Conservation (phyloP, 2,888 invertebrate species). For the Nudaria mundana region DNA sequence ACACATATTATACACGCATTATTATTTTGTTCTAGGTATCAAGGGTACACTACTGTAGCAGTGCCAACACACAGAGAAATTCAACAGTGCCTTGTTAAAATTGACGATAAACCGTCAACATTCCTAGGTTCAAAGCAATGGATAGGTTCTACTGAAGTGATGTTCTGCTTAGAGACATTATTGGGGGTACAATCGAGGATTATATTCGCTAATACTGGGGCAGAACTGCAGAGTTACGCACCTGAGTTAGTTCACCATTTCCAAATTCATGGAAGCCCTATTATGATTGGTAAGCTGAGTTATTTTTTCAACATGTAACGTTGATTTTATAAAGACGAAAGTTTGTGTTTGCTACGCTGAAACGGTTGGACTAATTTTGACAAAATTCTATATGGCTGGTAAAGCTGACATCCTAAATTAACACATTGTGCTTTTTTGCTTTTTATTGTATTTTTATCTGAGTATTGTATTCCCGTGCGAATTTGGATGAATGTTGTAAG, state of each 20-base stretch:
- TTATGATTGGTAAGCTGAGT: constrained; percentile 98
- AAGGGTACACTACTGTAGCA: constrained; percentile 89
- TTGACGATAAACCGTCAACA: constrained; percentile 93
- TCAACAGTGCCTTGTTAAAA: constrained; percentile 95
- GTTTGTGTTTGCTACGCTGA: neutral
- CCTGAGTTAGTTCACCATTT: constrained; percentile 95
- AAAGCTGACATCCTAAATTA: no score
- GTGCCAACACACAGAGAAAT: constrained; percentile 93
- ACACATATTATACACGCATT: constrained; percentile 5
- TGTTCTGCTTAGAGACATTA: constrained; percentile 93
- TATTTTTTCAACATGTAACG: neutral
- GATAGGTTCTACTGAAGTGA: constrained; percentile 99
- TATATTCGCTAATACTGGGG: constrained; percentile 91
- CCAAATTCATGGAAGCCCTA: constrained; percentile 94
- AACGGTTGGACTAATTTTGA: no score
- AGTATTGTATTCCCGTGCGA: no score
- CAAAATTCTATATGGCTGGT: no score
- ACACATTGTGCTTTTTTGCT: no score
- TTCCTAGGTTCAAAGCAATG: constrained; percentile 96
- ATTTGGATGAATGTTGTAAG: no score
- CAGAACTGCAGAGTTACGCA: constrained; percentile 89
- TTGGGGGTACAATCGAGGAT: constrained; percentile 90
- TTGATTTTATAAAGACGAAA: neutral
- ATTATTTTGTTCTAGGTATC: constrained; percentile 74
- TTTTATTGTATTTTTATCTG: no score